These are phyloP conservation scores for Apamea crenata DNA, from an alignment of 2,888 invertebrate species.

Conservation along the genomic window DNA sequence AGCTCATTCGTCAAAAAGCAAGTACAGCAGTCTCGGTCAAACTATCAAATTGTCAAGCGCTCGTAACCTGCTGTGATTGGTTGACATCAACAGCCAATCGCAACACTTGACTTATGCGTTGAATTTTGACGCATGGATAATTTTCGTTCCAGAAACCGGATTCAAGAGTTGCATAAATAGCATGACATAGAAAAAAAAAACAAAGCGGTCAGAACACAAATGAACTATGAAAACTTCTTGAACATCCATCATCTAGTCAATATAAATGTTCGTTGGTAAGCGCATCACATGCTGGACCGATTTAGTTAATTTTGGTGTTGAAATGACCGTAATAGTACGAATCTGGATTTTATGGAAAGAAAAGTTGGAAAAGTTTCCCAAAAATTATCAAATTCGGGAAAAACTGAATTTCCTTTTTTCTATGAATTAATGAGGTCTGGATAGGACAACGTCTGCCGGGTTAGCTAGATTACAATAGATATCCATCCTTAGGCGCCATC, in stretches of 20 bases:
- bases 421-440: neutral
- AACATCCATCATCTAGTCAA: neutral
- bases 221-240: neutral
- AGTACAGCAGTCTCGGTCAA: neutral
- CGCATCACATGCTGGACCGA: neutral
- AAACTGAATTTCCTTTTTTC: no score
- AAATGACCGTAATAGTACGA: neutral
- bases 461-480: neutral
- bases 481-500: neutral
- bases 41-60: neutral
- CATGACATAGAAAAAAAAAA: neutral
- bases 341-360: neutral
- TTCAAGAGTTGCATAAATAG: neutral
- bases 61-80: neutral
- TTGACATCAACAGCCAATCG: neutral
- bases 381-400: neutral
- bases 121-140: slow-evolving; percentile 4
- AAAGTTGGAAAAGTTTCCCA: neutral
- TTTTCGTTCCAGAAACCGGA: slow-evolving; percentile 3
- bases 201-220: neutral
- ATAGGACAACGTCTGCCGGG: neutral
- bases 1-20: neutral
- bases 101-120: neutral
- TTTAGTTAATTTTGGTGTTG: neutral
- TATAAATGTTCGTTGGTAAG: neutral